Percentiles rank a stretch among this genome's conserved stretches.
Evolutionary conservation across 2,888 invertebrate genomes (phyloP).

Genomic region (Branchellion lobata): DNA sequence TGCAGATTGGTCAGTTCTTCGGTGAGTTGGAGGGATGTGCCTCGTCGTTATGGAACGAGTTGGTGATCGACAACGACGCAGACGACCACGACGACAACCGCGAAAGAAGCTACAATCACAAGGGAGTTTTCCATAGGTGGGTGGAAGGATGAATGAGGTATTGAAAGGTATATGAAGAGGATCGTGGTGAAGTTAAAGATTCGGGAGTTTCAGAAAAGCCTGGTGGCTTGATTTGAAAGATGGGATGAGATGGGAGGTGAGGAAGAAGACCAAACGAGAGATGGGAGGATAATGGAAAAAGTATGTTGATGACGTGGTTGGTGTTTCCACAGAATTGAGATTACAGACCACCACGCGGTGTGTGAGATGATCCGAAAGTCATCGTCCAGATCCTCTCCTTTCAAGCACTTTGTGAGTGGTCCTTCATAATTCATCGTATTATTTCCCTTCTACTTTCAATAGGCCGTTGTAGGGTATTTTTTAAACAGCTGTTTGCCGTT

Average conservation of each 20-base stretch:
- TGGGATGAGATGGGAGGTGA: no score
- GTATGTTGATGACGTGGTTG: no score
- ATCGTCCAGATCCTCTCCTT: slow-evolving; percentile 10
- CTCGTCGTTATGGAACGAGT: slow-evolving; percentile 48
- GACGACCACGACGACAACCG: slow-evolving; percentile 1
- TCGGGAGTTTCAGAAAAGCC: neutral
- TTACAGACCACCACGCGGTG: slow-evolving; percentile 39
- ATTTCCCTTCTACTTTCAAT: no score
- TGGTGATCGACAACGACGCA: slow-evolving; percentile 42
- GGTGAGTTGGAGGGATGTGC: slow-evolving; percentile 80
- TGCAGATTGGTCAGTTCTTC: slow-evolving; percentile 75
- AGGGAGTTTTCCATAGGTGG: slow-evolving; percentile 18
- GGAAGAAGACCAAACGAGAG: no score
- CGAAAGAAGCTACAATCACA: slow-evolving; percentile 3
- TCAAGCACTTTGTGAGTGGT: slow-evolving; percentile 4
- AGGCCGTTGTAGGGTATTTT: no score
- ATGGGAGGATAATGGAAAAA: no score
- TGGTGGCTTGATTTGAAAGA: neutral
- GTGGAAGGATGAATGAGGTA: neutral
- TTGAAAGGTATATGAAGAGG: no score
- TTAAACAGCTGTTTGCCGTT: no score
- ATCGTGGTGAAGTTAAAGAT: neutral
- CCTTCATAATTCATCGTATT: neutral
- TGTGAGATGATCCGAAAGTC: slow-evolving; percentile 40
- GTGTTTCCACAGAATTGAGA: slow-evolving; percentile 38